Base-by-base conservation (phyloP, 1,140 invertebrate species). In the Hycleus phaleratus region DNA sequence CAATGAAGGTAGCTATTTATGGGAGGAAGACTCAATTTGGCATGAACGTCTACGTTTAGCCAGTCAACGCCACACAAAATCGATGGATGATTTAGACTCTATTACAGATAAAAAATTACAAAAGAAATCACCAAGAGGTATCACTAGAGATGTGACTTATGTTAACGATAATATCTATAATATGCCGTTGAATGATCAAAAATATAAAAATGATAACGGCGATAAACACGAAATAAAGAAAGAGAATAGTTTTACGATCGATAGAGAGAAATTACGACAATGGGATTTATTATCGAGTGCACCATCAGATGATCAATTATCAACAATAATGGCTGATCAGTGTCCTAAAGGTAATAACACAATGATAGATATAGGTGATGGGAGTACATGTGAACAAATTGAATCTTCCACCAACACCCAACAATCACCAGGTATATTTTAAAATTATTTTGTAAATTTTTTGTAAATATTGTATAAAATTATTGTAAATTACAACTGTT, bases 201-300 rank as follows among this genome's bases (percentile, higher is more conserved):
- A 59, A 32, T 47, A 62, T 40, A 67, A 62, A 58, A 58, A 58
- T 26, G 47, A 56, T 26, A 65, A 62, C 40, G 52, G 25, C 49
- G 62, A 55, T 46, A 64, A 67, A 42, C 66, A 52, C 25, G 68
- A 68, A 39, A 63, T 64, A 24, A 66, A 61, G 54, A 71, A 72
- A 50, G 66, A 66, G 39, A 65, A 60, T 26, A 70, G 61, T 49
- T 82, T 83, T 77, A 87, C 88, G 71, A 83, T 90, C 63, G 89
- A 91, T 76, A 82, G 88, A 65, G 89, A 91, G 75, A 90, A 88
- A 62, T 79, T 91, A 61, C 79, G 89, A 38, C 89, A 91, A 68
- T 91, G 89, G 89, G 89, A 92, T 75, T 80, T 90, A 58, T 81
- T 91, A 82, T 91, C 88, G 44, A 90, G 88, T 78, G 88, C 82